Conservation (phyloP, 2,888 invertebrate genomes). For the Drosophila diplacantha region DNA sequence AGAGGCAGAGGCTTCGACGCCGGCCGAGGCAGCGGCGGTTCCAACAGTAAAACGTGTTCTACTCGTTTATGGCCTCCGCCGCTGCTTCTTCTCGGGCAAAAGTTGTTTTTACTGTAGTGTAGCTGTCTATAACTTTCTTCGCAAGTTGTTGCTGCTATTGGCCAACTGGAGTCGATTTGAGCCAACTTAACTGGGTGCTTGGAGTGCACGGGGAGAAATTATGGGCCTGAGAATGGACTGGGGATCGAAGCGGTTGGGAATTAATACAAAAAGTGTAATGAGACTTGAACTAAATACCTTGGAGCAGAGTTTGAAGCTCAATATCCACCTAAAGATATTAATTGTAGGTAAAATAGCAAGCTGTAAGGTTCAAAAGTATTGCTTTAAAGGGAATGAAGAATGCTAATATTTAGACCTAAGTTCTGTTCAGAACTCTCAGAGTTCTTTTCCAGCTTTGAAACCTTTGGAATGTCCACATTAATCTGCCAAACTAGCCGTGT, state of each 20-base stretch:
- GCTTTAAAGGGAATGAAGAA: no score
- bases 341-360: neutral
- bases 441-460: neutral
- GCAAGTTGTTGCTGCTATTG: constrained; percentile 51
- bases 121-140: constrained; percentile 65
- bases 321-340: fast-evolving
- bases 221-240: neutral
- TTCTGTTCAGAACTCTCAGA: neutral
- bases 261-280: no score
- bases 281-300: neutral
- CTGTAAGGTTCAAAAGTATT: neutral
- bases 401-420: neutral
- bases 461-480: no score
- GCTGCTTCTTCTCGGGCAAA: constrained; percentile 55
- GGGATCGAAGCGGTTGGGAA: no score
- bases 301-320: fast-evolving
- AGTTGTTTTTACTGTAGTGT: constrained; percentile 72
- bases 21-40: constrained; percentile 42
- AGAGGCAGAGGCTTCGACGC: constrained; percentile 15
- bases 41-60: constrained; percentile 71
- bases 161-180: constrained; percentile 37
- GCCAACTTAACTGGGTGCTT: constrained; percentile 45
- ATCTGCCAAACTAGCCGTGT: no score
- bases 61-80: constrained; percentile 49
- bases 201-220: constrained; percentile 3